Evolutionary conservation across 2,797 vertebrate species (phyloP), one percentile per base, ranked within the genome.

Genomic region (Anniella stebbinsi): DNA sequence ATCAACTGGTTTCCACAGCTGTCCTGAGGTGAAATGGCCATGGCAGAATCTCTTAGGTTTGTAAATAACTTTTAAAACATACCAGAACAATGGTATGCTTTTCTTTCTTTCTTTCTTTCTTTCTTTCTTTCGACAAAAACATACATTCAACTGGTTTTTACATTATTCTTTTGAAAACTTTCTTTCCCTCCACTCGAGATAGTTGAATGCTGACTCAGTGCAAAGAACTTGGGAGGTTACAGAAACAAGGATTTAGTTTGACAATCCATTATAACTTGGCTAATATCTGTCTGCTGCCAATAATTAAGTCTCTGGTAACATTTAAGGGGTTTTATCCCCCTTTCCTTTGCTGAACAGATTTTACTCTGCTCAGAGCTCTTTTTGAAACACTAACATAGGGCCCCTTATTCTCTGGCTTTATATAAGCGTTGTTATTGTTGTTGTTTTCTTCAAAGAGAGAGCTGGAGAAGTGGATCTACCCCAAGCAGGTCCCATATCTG

Each of bases 201-300:
- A 92, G 83, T 91, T 91, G 81, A 63, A 95, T 88, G 84, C 87
- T 93, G 86, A 94, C 82, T 91, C 89, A 95, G 88, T 87, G 87
- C 88, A 88, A 94, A 93, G 90, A 90, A 75, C 72, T 88, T 90
- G 90, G 90, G 93, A 95, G 91, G 93, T 93, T 93, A 94, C 85
- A 90, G 57, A 97, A 93, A 94, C 90, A 95, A 0, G 0, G 73
- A 91, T 66, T 86, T 85, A 51, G 83, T 75, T 45, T 94, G 95
- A 96, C 93, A 95, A 95, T 91, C 91, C 90, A 93, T 95, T 95
- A 89, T 89, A 94, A 91, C 80, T 95, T 88, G 73, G 89, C 91
- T 95, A 90, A 92, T 84, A 89, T 91, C 84, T 89, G 94, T 93
- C 92, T 88, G 7, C 89, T 93, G 89, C 92, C 91, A 94, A 92